Conservation (phyloP, 2,113 vertebrate genomes). For the human (Homo sapiens) region DNA sequence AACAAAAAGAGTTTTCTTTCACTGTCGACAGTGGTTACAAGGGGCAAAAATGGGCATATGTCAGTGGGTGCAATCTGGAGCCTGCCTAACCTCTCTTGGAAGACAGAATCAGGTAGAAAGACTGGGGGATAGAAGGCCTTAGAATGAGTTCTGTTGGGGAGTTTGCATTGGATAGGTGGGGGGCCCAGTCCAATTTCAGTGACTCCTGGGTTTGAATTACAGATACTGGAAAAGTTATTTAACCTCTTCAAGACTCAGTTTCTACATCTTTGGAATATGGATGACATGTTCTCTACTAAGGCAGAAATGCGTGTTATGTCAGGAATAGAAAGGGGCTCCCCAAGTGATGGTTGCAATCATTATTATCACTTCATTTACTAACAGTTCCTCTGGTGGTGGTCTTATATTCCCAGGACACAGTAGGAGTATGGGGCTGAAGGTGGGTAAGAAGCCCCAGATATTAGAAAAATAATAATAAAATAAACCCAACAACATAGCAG, state of each 20-base stretch:
- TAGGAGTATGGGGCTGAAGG: not conserved
- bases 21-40: not conserved
- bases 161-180: not conserved
- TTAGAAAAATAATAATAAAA: not conserved
- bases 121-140: fast-evolving
- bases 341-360: not conserved
- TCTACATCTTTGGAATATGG: not conserved
- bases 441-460: not conserved
- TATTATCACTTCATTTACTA: not conserved
- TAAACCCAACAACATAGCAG: not conserved
- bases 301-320: not conserved
- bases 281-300: not conserved
- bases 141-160: not conserved
- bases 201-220: not conserved
- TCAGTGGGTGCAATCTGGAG: not conserved
- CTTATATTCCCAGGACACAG: not conserved
- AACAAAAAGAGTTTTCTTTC: not conserved
- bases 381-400: not conserved
- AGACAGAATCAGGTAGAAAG: not conserved
- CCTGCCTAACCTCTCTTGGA: not conserved
- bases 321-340: not conserved
- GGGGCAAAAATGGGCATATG: not conserved
- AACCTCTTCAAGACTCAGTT: not conserved
- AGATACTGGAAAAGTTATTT: not conserved
- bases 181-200: not conserved